A percentile compares a stretch with the other conserved stretches of the same genome.
These are phyloP conservation scores for Amyelois transitella DNA, from an alignment of 1,140 invertebrate genomes.

Conservation along the genomic window DNA sequence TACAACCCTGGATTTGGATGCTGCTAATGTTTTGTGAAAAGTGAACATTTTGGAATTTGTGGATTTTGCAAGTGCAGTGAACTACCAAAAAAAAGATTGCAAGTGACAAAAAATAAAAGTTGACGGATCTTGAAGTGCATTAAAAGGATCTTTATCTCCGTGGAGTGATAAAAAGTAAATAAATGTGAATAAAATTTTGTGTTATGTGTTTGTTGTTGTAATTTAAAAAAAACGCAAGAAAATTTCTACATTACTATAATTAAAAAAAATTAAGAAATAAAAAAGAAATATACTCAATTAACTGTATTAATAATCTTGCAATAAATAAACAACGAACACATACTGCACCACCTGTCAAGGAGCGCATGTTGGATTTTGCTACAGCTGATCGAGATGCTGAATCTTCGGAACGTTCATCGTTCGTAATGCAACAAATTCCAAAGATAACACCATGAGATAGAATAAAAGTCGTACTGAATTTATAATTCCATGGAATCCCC, in stretches of 20 bases:
- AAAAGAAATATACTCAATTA: not conserved
- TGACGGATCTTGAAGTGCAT: slow-evolving; percentile 29
- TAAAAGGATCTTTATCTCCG: slow-evolving; percentile 17
- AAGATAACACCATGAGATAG: slow-evolving; percentile 8
- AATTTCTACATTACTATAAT: not conserved
- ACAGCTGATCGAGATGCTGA: slow-evolving; percentile 42
- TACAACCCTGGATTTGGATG: slow-evolving; percentile 59
- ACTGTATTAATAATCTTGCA: slow-evolving; percentile 11
- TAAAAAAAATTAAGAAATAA: not conserved
- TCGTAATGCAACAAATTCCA: not conserved
- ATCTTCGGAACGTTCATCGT: slow-evolving; percentile 39
- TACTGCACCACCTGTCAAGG: slow-evolving; percentile 27
- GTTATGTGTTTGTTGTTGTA: slow-evolving; percentile 18
- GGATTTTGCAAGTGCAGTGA: slow-evolving; percentile 61
- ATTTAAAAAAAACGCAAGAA: slow-evolving; percentile 17
- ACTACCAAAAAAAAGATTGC: slow-evolving; percentile 57
- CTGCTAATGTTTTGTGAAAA: slow-evolving; percentile 47
- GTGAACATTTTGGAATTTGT: slow-evolving; percentile 55
- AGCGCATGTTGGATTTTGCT: slow-evolving; percentile 36
- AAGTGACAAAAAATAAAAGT: slow-evolving; percentile 56
- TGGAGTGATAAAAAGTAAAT: slow-evolving; percentile 40
- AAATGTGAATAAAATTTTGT: slow-evolving; percentile 20
- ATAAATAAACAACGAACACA: slow-evolving; percentile 15
- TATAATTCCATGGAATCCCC: too few relatives aligned
- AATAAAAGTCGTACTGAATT: too few relatives aligned